Base-by-base conservation (phyloP, 2,888 invertebrate species). In the Andrena praecox region DNA sequence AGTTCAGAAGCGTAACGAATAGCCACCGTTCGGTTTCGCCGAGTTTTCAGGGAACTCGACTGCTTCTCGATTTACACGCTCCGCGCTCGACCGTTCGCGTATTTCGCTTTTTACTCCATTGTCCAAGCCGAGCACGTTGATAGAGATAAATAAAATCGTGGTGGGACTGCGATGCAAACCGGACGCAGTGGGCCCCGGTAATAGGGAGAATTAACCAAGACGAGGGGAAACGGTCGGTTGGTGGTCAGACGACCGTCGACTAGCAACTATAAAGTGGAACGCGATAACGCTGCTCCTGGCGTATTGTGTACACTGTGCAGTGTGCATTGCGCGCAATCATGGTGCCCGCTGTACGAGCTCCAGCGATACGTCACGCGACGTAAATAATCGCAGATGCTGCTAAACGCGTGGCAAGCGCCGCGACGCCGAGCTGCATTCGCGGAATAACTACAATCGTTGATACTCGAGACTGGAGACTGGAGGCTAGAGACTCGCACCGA, bases 351-450 rank as follows among this genome's bases (percentile, higher is more conserved):
- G 35, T 50, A 42, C 60, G 52, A 48, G 56, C 66, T 33, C 54
- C 2, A 8, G 48, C 80, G 77, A 74, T 72, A 79, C 76, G 76
- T 85, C 85, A 86, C 71, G 82, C 76, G 76, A 85, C 83, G 79
- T 83, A 85, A 86, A 85, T 85, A 85, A 85, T 86, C 73, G 79
- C 70, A 59, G 78, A 76, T 31, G 69, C 69, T 20, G 56, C 20
- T 20, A 48, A 60, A 67, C 69, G 73, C 70, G 74, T 60, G 48
- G 73, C 52, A 29, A 56, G 81, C 62, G 48, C 66, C 67, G 70
- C 35, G 54, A 2, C 12, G 12, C 16, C 20, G 8, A 8, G 68
- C 67, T 16, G 4, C 42, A 1, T 42, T 42, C 42, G 16, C 16
- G 42, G 71, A 82, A 73, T 75, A 77, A 66, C 71, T 42, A 33